These are phyloP conservation scores for Mesembrinibis cayennensis DNA, from an alignment of 2,113 vertebrate genomes.

Conservation along the genomic window DNA sequence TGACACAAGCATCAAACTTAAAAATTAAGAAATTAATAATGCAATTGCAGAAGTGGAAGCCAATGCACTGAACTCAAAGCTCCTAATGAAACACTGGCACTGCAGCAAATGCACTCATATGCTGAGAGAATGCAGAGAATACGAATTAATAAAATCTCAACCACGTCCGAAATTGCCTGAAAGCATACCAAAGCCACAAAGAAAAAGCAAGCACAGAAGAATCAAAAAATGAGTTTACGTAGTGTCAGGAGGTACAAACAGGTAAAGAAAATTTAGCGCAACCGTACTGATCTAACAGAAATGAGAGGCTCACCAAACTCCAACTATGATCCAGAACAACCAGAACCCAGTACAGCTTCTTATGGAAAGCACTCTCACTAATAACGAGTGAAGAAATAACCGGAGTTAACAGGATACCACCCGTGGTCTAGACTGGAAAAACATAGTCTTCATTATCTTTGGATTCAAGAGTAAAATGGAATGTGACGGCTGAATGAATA, in stretches of 20 bases:
- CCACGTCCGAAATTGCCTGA: not conserved
- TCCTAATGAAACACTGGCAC: not conserved
- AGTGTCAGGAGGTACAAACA: not conserved
- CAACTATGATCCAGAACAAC: not conserved
- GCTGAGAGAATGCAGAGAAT: not conserved
- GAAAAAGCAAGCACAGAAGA: not conserved
- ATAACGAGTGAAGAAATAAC: not conserved
- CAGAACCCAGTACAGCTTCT: not conserved
- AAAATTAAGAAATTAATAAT: slow-evolving; percentile 36
- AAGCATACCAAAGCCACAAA: not conserved
- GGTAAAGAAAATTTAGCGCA: not conserved
- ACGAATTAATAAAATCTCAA: not conserved
- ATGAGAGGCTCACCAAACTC: not conserved
- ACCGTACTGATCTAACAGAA: not conserved
- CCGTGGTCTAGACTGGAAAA: not conserved
- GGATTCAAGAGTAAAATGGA: not conserved
- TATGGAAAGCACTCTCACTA: not conserved
- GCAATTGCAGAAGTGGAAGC: not conserved
- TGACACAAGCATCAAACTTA: not conserved
- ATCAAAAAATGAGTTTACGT: not conserved
- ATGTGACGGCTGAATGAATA: not conserved
- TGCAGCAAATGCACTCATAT: not conserved
- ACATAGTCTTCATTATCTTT: not conserved
- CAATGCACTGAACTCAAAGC: not conserved
- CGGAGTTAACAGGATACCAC: not conserved